Base-by-base conservation (phyloP, 2,113 vertebrate genomes). In the Caloenas nicobarica region DNA sequence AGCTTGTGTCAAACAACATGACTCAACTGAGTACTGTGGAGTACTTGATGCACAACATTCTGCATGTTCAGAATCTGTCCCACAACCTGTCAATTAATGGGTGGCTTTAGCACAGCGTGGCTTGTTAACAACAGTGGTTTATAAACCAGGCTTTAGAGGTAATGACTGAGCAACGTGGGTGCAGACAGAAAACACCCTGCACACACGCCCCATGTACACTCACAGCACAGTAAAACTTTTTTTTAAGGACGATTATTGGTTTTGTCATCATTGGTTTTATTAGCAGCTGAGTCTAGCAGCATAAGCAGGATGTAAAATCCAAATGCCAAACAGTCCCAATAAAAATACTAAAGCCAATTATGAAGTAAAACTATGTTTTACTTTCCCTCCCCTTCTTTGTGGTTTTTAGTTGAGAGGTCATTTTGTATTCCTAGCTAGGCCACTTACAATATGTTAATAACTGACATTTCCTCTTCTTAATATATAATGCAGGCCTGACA, bases 401-500 rank as follows among this genome's bases (percentile, higher is more conserved):
- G 2, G 2, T 86, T 96, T 97, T 97, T 72, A 92, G 80, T 91
- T 97, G 93, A 93, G 97, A 97, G 95, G 74, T 95, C 78, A 82
- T 86, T 96, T 96, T 88, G 78, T 74, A 94, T 96, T 96, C 56
- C 44, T 77, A 93, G 88, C 85, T 88, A 93, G 84, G 76, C 81
- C 95, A 95, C 87, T 97, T 96, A 93, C 31, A 83, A 88, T 87
- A 96, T 72, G 34, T 92, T 97, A 97, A 96, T 95, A 97, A 96
- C 96, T 92, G 97, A 94, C 96, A 97, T 96, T 98, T 98, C 96
- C 91, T 97, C 88, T 93, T 96, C 58, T 53, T 95, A 89, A 97
- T 87, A 86, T 64, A 87, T 88, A 97, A 91, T 46, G 73, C 87
- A 91, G 95, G 48, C 72, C 44, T 93, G 91, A 92, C 83, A 77